phyloP scores from a whole-genome alignment of 1,140 invertebrate species.

The Macrocentrus cingulum region DNA sequence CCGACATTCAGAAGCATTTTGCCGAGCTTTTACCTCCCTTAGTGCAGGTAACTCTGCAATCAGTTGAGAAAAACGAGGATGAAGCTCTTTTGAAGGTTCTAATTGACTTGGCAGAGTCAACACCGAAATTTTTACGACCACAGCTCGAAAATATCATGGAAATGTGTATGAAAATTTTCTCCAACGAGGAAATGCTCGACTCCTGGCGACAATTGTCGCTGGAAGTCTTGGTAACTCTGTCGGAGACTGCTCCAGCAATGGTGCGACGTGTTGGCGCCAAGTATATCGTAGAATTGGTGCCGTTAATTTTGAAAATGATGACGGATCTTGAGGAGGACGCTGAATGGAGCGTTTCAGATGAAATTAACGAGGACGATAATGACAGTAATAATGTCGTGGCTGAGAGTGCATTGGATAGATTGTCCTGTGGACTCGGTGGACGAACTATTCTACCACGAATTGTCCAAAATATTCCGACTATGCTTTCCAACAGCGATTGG shows the following conservation, averaged over 20 bases:
- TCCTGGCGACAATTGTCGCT: constrained; percentile 88
- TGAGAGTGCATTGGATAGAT: constrained; percentile 92
- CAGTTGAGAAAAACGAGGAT: constrained; percentile 82
- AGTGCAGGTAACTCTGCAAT: constrained; percentile 73
- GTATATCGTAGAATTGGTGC: constrained; percentile 78
- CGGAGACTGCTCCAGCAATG: constrained; percentile 94
- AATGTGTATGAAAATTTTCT: constrained; percentile 83
- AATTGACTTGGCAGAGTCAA: constrained; percentile 90
- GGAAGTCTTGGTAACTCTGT: constrained; percentile 91
- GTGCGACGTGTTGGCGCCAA: constrained; percentile 85
- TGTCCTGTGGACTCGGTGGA: constrained; percentile 94
- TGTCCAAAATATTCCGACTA: constrained; percentile 79
- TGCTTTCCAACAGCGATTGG: constrained; percentile 85
- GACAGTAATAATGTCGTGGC: constrained; percentile 92
- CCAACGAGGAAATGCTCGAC: constrained; percentile 70
- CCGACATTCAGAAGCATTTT: constrained; percentile 84
- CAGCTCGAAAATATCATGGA: constrained; percentile 87
- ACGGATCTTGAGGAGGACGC: constrained; percentile 93
- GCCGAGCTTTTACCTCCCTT: constrained; percentile 77
- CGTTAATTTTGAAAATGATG: constrained; percentile 92
- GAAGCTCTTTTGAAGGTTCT: constrained; percentile 88
- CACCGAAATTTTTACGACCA: constrained; percentile 88
- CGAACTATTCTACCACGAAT: constrained; percentile 93
- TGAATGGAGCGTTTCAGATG: constrained; percentile 71
- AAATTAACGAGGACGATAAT: constrained; percentile 72